A percentile compares a stretch with the other conserved stretches of the same genome.
These are phyloP conservation scores for Drosophila dives DNA, from an alignment of 2,888 invertebrate species.

Conservation along the genomic window DNA sequence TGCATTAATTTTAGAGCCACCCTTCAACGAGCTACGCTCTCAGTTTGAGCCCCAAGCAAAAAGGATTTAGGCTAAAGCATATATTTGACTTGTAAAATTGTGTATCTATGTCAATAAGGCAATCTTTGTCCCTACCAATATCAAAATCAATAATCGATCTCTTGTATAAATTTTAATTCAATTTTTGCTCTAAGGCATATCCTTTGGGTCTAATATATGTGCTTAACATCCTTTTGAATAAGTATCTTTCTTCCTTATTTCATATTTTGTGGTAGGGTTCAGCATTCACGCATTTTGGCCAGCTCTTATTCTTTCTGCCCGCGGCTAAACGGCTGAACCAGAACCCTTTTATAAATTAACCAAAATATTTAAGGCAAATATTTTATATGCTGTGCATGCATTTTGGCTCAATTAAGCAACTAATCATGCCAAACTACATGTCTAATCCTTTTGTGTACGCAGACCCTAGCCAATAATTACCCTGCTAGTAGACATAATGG, in stretches of 20 bases:
- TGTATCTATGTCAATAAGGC: background rate
- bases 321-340: conserved; percentile 24
- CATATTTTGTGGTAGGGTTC: conserved; percentile 7
- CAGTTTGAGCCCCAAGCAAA: background rate
- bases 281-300: conserved; percentile 29
- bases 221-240: background rate
- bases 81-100: background rate
- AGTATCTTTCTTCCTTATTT: background rate
- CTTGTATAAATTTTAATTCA: background rate
- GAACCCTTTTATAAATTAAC: conserved; percentile 75
- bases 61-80: background rate
- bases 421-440: conserved; percentile 75
- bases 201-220: background rate
- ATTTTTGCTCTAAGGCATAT: background rate
- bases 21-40: background rate
- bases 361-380: conserved; percentile 78
- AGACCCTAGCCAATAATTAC: conserved; percentile 49
- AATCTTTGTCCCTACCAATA: background rate
- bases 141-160: background rate
- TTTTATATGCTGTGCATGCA: conserved; percentile 72
- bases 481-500: conserved; percentile 42
- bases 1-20: background rate
- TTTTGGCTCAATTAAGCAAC: conserved; percentile 81
- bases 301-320: conserved; percentile 18
- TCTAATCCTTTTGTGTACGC: conserved; percentile 64